These are phyloP conservation scores for Baccha elongata DNA, from an alignment of 2,888 invertebrate genomes.

Conservation along the genomic window DNA sequence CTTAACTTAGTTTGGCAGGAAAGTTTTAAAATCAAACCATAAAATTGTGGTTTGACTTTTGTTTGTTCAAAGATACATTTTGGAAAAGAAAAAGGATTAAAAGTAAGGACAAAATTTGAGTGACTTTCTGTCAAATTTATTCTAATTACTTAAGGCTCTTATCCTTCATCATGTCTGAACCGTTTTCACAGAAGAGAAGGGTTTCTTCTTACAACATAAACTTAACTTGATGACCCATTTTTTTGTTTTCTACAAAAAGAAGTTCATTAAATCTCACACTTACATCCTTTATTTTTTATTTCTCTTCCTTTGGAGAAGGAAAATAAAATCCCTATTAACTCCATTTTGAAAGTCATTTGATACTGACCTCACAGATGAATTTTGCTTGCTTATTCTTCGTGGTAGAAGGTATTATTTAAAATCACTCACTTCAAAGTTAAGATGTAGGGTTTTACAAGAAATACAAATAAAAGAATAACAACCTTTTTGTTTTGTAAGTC, in stretches of 20 bases:
- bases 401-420: slow-evolving; percentile 16
- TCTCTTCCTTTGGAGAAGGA: neutral
- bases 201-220: neutral
- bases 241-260: slow-evolving; percentile 20
- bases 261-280: slow-evolving; percentile 38
- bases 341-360: slow-evolving; percentile 22
- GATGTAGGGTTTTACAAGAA: slow-evolving; percentile 17
- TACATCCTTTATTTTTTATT: neutral
- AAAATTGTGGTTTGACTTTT: slow-evolving; percentile 5
- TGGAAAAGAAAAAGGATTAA: neutral
- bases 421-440: slow-evolving; percentile 29
- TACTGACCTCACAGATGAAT: neutral
- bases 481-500: slow-evolving; percentile 16
- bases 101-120: slow-evolving; percentile 12
- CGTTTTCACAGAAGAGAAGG: neutral
- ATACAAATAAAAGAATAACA: slow-evolving; percentile 26
- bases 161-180: slow-evolving; percentile 27
- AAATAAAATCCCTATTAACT: slow-evolving; percentile 34
- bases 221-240: slow-evolving; percentile 19
- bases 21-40: slow-evolving; percentile 3
- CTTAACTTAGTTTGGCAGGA: neutral
- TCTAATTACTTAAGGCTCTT: slow-evolving; percentile 36
- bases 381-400: slow-evolving; percentile 8
- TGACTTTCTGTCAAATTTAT: slow-evolving; percentile 31
- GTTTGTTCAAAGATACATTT: neutral